These are phyloP conservation scores for Polypterus senegalus DNA, from an alignment of 2,113 vertebrate species.

Conservation along the genomic window DNA sequence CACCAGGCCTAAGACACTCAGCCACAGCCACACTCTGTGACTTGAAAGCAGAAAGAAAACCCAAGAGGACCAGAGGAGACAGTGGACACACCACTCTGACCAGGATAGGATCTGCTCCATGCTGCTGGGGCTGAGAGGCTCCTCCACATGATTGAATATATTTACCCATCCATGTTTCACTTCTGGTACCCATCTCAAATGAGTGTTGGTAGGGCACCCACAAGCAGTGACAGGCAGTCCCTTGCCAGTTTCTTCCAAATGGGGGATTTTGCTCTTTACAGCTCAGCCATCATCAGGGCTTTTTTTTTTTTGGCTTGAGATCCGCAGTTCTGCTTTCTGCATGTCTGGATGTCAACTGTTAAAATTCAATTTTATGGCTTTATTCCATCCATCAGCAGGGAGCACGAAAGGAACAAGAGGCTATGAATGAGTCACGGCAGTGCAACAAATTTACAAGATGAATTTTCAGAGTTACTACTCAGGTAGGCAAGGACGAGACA, in stretches of 20 bases:
- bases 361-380: not conserved
- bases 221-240: not conserved
- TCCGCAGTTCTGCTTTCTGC: not conserved
- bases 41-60: too few species aligned
- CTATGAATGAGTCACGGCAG: not conserved
- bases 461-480: conserved; percentile 1
- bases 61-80: too few species aligned
- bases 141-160: too few species aligned
- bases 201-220: not conserved
- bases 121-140: too few species aligned
- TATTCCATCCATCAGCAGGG: not conserved
- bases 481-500: not conserved
- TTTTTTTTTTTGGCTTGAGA: not conserved
- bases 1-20: too few species aligned
- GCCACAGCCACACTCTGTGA: too few species aligned
- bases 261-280: too few species aligned
- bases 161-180: too few species aligned
- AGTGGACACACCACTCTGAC: too few species aligned
- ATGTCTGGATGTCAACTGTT: not conserved
- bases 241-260: too few species aligned
- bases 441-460: not conserved
- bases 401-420: not conserved
- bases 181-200: too few species aligned
- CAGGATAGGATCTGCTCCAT: too few species aligned
- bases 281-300: not conserved